A percentile compares a stretch with the other conserved stretches of the same genome.
phyloP scores from a whole-genome alignment of 2,113 vertebrate genomes.

The rabbit (Oryctolagus cuniculus) region DNA sequence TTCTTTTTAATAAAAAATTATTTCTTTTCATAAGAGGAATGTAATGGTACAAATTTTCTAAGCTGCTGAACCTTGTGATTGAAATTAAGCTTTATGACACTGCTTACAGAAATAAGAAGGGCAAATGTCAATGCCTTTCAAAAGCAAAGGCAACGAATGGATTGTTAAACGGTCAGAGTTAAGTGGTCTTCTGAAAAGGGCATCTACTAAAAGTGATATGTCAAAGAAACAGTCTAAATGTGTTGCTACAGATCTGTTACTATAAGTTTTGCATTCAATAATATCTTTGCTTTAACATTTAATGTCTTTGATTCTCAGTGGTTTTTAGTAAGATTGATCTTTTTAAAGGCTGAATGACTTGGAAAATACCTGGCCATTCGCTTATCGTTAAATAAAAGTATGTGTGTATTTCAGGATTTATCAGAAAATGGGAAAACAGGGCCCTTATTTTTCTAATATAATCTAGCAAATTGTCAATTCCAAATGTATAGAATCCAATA shows the following conservation, averaged over 20 bases:
- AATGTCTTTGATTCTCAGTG: conserved; percentile 76
- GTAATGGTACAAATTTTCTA: conserved; percentile 88
- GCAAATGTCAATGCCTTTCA: conserved; percentile 83
- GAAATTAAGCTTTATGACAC: conserved; percentile 92
- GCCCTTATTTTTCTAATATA: conserved; percentile 82
- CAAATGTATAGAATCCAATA: conserved; percentile 72
- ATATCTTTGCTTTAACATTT: conserved; percentile 73
- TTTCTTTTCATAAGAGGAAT: conserved; percentile 85
- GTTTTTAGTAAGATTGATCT: conserved; percentile 81
- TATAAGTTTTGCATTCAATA: conserved; percentile 58
- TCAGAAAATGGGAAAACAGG: conserved; percentile 78
- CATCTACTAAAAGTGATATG: conserved; percentile 73
- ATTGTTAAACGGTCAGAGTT: conserved; percentile 86
- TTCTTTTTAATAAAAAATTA: conserved; percentile 72
- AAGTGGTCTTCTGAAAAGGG: conserved; percentile 82
- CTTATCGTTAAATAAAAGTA: conserved; percentile 84
- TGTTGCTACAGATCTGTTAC: conserved; percentile 60
- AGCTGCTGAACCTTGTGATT: conserved; percentile 91
- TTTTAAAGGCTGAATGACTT: conserved; percentile 78
- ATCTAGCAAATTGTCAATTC: conserved; percentile 82
- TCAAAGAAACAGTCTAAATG: conserved; percentile 71
- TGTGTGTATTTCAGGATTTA: conserved; percentile 78
- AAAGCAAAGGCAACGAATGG: conserved; percentile 83
- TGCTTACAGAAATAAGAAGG: conserved; percentile 87
- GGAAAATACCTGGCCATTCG: conserved; percentile 73